Evolutionary conservation across 2,797 vertebrate species (phyloP), one percentile per base, ranked within the genome.

Genomic region (Siniperca obscura): DNA sequence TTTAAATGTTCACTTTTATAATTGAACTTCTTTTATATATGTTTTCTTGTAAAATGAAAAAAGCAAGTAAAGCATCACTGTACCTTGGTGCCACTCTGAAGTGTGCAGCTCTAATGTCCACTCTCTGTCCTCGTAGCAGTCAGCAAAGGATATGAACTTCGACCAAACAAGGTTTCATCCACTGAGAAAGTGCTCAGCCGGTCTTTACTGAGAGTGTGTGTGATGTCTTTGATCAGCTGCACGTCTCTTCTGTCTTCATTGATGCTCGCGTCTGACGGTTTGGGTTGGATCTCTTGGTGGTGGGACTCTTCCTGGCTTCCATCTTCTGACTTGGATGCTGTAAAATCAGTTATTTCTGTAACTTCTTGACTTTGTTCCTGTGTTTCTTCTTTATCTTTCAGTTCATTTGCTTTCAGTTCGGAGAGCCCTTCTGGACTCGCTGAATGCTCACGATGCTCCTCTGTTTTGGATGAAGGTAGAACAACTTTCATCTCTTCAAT

Each of bases 131-230:
- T 86, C 5, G 90, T 82, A n/a, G 91, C 65, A 1, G 87, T 78
- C 86, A 93, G 78, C 76, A 92, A 71, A 73, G 93, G 88, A 75
- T 94, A 87, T 2, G 93, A 91, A 30, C 86, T 87, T 25, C 16
- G 90, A 40, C 81, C 87, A 36, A 95, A 93, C 81, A 92, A n/a
- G 0, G 90, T 74, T 59, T 93, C 92, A 1, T 94, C 91, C 71
- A 93, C 79, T 16, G 92, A 90, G 75, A 93, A 92, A 4, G 82
- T 76, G 87, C 91, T 93, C 27, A 88, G 85, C 2, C 66, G 78
- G 21, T 94, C 93, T 85, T 87, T 92, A 59, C 89, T 92, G n/a
- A 90, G 80, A 14, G 87, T 86, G 52, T 87, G 90, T 61, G 76
- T 86, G 75, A 92, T 77, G 74, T 92, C 89, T 40, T 85, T 59